Conservation (phyloP, 2,797 vertebrate genomes). For the Hoplostethus atlanticus region DNA sequence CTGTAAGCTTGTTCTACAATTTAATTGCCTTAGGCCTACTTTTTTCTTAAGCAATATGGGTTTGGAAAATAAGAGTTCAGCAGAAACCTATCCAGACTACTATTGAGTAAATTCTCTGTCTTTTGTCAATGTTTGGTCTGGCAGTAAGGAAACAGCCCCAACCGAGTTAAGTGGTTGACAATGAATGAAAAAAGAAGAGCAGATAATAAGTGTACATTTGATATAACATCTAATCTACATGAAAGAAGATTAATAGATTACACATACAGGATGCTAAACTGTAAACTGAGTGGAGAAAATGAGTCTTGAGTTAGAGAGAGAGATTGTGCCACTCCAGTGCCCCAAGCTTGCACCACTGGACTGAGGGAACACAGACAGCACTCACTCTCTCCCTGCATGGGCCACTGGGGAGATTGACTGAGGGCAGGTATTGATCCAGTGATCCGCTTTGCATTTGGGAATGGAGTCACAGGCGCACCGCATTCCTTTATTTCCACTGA, state of each 20-base stretch:
- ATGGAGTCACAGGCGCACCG: slow-evolving; percentile 55
- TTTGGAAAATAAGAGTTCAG: too few species aligned
- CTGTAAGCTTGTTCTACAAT: too few species aligned
- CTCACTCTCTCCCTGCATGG: slow-evolving; percentile 18
- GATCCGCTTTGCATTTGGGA: slow-evolving; percentile 65
- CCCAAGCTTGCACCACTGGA: slow-evolving; percentile 27
- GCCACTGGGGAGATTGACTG: slow-evolving; percentile 34
- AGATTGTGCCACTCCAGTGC: not conserved
- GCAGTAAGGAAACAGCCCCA: not conserved
- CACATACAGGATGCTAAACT: slow-evolving; percentile 1
- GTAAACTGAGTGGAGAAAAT: too few species aligned
- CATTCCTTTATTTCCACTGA: slow-evolving; percentile 71
- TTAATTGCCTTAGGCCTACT: too few species aligned
- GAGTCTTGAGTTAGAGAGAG: slow-evolving; percentile 13
- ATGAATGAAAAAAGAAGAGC: not conserved
- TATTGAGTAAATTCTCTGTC: not conserved
- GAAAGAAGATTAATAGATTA: not conserved
- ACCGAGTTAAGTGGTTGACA: not conserved
- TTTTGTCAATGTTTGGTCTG: not conserved
- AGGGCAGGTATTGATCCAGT: slow-evolving; percentile 64
- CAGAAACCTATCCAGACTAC: too few species aligned
- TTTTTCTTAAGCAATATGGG: too few species aligned
- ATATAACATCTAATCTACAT: not conserved
- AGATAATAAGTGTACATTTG: slow-evolving; percentile 4
- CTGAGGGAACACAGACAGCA: slow-evolving; percentile 33